Percentiles rank a stretch among this genome's conserved stretches.
These are phyloP conservation scores for Cydia amplana DNA, from an alignment of 1,140 invertebrate genomes.

Conservation along the genomic window DNA sequence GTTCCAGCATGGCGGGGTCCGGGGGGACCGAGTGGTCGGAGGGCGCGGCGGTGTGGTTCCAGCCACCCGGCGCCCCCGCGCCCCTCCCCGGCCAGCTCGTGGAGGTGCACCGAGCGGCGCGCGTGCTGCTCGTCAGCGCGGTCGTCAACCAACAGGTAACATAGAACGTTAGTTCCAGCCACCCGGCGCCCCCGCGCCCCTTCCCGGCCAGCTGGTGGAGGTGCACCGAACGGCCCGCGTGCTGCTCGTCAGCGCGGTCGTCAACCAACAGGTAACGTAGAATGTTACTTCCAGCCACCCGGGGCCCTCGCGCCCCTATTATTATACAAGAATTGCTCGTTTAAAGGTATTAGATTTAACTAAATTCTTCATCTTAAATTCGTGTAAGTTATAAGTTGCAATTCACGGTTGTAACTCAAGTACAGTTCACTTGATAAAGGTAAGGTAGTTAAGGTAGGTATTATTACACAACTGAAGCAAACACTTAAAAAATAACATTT, in stretches of 20 bases:
- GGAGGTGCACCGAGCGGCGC: constrained; percentile 92
- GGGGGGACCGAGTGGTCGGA: constrained; percentile 81
- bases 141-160: constrained; percentile 92
- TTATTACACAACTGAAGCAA: constrained; percentile 5
- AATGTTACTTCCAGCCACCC: neutral
- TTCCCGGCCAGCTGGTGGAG: constrained; percentile 93
- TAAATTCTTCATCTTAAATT: too few species aligned
- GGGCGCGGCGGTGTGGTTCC: constrained; percentile 95
- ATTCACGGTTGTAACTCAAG: neutral
- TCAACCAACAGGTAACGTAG: constrained; percentile 89
- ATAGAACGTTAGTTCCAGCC: constrained; percentile 70
- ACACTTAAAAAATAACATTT: constrained; percentile 24
- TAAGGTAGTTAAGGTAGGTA: neutral
- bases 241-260: constrained; percentile 91
- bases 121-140: constrained; percentile 93
- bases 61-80: constrained; percentile 92
- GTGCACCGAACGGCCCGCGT: constrained; percentile 93
- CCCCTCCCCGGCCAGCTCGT: constrained; percentile 92
- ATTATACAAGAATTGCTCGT: too few species aligned
- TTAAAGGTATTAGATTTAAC: too few species aligned
- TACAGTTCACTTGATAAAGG: neutral
- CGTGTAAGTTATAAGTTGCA: too few species aligned
- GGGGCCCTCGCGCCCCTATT: neutral
- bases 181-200: constrained; percentile 90
- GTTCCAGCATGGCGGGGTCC: constrained; percentile 66